These are phyloP conservation scores for Bradypodion pumilum DNA, from an alignment of 2,797 vertebrate genomes.

Conservation along the genomic window DNA sequence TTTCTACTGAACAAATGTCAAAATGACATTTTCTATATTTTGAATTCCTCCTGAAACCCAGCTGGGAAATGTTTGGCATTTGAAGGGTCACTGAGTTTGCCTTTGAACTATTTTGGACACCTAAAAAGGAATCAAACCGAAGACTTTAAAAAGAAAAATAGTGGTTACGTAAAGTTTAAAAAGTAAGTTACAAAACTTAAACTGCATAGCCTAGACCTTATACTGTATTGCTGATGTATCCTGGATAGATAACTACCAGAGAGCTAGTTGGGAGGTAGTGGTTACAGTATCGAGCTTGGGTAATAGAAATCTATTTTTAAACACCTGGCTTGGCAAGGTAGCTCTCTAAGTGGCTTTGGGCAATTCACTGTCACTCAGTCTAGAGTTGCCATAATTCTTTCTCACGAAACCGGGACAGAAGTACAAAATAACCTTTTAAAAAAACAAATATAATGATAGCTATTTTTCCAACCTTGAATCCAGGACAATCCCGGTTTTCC, in stretches of 20 bases:
- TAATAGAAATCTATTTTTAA: neutral
- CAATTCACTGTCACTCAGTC: neutral
- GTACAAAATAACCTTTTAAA: too few relatives aligned
- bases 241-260: neutral
- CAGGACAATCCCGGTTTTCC: too few relatives aligned
- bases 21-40: conserved; percentile 34
- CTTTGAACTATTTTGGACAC: neutral
- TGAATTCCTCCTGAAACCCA: neutral
- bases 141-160: too few relatives aligned
- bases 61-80: neutral
- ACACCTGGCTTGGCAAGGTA: neutral
- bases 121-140: neutral
- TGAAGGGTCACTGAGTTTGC: neutral
- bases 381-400: too few relatives aligned
- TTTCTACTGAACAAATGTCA: conserved; percentile 17
- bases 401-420: too few relatives aligned
- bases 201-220: neutral
- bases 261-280: too few relatives aligned
- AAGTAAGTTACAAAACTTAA: neutral
- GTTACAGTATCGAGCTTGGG: neutral
- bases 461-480: too few relatives aligned
- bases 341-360: too few relatives aligned
- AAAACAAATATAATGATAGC: too few relatives aligned
- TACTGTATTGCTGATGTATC: too few relatives aligned
- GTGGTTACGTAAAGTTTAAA: neutral